Percentiles rank a stretch among this genome's conserved stretches.
These are phyloP conservation scores for Serrognathus titanus DNA, from an alignment of 2,888 invertebrate genomes.

Conservation along the genomic window DNA sequence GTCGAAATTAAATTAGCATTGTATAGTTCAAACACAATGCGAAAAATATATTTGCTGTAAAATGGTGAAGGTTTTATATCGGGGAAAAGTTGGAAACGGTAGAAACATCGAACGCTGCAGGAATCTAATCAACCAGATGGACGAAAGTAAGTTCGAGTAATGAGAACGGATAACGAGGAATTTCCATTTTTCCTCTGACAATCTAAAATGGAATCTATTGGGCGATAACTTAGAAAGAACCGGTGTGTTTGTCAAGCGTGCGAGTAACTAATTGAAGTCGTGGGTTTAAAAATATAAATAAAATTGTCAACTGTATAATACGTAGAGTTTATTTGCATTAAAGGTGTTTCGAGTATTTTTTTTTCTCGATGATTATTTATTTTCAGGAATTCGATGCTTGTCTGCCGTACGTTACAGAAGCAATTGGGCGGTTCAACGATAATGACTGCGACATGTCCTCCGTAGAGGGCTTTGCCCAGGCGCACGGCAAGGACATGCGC, in stretches of 20 bases:
- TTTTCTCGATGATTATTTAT: slow-evolving; percentile 33
- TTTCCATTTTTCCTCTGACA: no score
- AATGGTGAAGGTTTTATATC: no score
- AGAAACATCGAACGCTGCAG: no score
- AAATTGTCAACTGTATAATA: slow-evolving; percentile 33
- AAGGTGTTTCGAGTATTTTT: slow-evolving; percentile 17
- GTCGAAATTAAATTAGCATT: background rate
- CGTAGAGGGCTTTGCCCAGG: slow-evolving; percentile 25
- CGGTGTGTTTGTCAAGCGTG: no score
- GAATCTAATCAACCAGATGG: no score
- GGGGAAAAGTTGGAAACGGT: no score
- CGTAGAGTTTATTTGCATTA: slow-evolving; percentile 33
- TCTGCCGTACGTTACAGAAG: slow-evolving; percentile 27
- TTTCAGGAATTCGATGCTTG: slow-evolving; percentile 35
- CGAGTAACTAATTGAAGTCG: background rate
- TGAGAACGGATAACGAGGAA: no score
- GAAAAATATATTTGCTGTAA: background rate
- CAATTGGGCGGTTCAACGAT: slow-evolving; percentile 35
- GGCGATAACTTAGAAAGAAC: no score
- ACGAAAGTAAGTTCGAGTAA: no score
- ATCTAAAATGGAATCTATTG: no score
- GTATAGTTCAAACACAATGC: background rate
- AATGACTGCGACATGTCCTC: slow-evolving; percentile 37
- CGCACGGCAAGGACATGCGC: slow-evolving; percentile 26
- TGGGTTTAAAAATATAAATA: slow-evolving; percentile 22